Base-by-base conservation (phyloP, 1,140 invertebrate genomes). In the Ctenoplectra terminalis region DNA sequence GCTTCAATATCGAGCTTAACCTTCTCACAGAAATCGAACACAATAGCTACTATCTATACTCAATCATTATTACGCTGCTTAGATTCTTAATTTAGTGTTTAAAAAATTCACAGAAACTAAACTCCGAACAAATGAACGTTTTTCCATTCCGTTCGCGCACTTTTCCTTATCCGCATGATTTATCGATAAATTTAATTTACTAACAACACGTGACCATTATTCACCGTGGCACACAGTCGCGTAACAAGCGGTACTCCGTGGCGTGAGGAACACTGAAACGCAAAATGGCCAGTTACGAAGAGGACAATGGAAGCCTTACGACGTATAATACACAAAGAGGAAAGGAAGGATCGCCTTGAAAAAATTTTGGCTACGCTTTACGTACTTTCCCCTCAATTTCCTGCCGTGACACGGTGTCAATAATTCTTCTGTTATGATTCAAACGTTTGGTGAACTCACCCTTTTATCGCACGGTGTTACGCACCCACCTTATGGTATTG, bases 151-250 rank as follows among this genome's bases (percentile, higher is more conserved):
- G 31, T 37, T 29, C 34, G 50, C 40, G 52, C 31, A 61, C 52
- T 48, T 74, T 50, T 74, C 26, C 43, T 85, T 85, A 85, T 85
- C 84, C 54, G 70, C 40, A 74, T 71, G 46, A 85, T 81, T 84
- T 84, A 85, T 84, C 82, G 76, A 26, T 29, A 29, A 84, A 80
- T 71, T 84, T 74, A 80, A 85, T 85, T 85, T 74, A 74, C 29
- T 31, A 74, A n/a, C 56, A 31, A 50, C 70, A 84, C 76, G 84
- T 84, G 76, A 69, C 52, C 34, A 54, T 48, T 56, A 46, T 56
- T 72, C 9, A 54, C 61, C 29, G 58, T 15, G 23, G n/a, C 54
- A 37, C 17, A 17, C 60, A n/a, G 46, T 73, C 81, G n/a, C 61
- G 54, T 85, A 85, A 80, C 84, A 63, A 40, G 56, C 76, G 63